Conservation (phyloP, 2,113 vertebrate species). For the Prietella phreatophila region DNA sequence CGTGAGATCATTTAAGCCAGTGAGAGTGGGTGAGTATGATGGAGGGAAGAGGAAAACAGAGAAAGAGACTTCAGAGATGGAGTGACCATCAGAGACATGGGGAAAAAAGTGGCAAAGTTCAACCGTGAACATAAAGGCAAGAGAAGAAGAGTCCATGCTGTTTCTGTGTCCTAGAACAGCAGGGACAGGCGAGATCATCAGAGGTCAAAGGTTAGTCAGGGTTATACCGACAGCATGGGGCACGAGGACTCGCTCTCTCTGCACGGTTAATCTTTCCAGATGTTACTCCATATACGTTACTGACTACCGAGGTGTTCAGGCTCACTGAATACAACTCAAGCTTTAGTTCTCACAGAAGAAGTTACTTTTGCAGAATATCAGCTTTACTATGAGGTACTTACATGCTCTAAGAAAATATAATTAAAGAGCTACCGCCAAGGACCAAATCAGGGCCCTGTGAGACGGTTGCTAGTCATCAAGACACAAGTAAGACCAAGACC, state of each 20-base stretch:
- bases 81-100: conserved; percentile 8
- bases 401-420: not conserved
- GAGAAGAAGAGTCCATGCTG: conserved; percentile 29
- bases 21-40: not conserved
- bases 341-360: not conserved
- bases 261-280: conserved; percentile 62
- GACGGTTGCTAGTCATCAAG: not conserved
- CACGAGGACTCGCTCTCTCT: conserved; percentile 32
- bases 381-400: not conserved
- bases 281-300: conserved; percentile 61
- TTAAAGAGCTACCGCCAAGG: not conserved
- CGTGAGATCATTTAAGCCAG: conserved; percentile 5
- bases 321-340: conserved; percentile 25
- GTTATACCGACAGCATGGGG: conserved; percentile 50
- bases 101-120: conserved; percentile 7
- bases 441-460: not conserved
- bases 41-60: conserved; percentile 6
- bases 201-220: conserved; percentile 47
- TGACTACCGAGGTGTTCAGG: conserved; percentile 8
- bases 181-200: conserved; percentile 35
- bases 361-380: not conserved
- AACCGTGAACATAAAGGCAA: conserved; percentile 6
- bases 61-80: not conserved
- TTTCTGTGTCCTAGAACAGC: conserved; percentile 33
- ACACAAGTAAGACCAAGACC: not conserved